phyloP scores from a whole-genome alignment of 2,888 invertebrate genomes.

The Sepiola atlantica region DNA sequence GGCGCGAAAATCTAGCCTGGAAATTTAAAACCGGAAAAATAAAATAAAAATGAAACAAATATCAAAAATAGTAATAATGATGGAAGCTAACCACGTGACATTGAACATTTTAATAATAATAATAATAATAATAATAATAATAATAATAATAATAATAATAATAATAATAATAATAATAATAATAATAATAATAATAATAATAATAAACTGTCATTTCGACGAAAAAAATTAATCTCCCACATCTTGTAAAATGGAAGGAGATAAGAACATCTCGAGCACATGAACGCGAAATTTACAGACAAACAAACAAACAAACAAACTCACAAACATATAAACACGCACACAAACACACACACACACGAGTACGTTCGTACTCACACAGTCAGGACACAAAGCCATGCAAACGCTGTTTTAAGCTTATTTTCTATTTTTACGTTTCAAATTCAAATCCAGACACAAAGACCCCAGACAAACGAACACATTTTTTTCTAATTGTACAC shows the following conservation, averaged over 20 bases:
- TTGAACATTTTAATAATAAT: neutral
- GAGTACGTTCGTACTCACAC: too few species aligned
- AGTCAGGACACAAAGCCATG: too few species aligned
- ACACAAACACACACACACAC: neutral
- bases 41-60: neutral
- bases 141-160: neutral
- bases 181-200: neutral
- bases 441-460: too few species aligned
- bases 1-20: neutral
- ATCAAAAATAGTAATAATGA: neutral
- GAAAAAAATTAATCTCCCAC: conserved; percentile 2
- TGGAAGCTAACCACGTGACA: neutral
- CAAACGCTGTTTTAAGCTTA: too few species aligned
- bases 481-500: too few species aligned
- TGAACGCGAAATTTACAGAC: neutral
- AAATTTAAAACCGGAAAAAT: neutral
- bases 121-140: neutral
- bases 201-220: neutral
- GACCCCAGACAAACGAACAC: too few species aligned
- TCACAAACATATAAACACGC: neutral
- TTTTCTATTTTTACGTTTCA: too few species aligned
- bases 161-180: neutral
- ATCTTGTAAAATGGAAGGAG: neutral
- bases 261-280: neutral
- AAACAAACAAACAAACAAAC: neutral